These are phyloP conservation scores for Chloroceryle aenea DNA, from an alignment of 2,113 vertebrate genomes.

Conservation along the genomic window DNA sequence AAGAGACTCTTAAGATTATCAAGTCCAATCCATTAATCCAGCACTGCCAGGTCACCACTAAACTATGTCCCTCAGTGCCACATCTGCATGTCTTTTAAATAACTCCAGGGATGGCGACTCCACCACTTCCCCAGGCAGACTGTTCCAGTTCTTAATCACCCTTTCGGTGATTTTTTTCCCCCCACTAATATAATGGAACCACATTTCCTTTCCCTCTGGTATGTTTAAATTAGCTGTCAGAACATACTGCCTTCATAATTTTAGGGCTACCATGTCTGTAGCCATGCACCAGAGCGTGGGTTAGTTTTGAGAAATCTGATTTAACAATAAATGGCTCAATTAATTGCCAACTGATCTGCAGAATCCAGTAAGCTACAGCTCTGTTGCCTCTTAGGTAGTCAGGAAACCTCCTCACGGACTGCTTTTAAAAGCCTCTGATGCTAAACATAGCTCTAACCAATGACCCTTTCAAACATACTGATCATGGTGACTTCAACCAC, in stretches of 20 bases:
- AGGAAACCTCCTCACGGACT: background rate
- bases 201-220: background rate
- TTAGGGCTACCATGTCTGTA: background rate
- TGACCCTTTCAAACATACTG: background rate
- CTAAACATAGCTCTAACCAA: background rate
- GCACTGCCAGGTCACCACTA: too few relatives aligned
- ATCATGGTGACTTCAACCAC: too few relatives aligned
- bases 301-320: background rate
- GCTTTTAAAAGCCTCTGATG: background rate
- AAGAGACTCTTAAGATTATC: too few relatives aligned
- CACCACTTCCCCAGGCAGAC: too few relatives aligned
- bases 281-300: background rate
- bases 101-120: too few relatives aligned
- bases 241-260: background rate
- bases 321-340: background rate
- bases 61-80: too few relatives aligned
- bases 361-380: background rate
- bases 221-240: background rate
- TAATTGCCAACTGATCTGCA: background rate
- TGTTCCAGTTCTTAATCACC: too few relatives aligned
- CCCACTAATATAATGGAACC: background rate
- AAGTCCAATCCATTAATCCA: too few relatives aligned
- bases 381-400: background rate
- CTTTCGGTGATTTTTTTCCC: background rate
- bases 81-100: too few relatives aligned